Evolutionary conservation across 2,888 invertebrate genomes (phyloP).

Genomic region (Lucinisca nassula): DNA sequence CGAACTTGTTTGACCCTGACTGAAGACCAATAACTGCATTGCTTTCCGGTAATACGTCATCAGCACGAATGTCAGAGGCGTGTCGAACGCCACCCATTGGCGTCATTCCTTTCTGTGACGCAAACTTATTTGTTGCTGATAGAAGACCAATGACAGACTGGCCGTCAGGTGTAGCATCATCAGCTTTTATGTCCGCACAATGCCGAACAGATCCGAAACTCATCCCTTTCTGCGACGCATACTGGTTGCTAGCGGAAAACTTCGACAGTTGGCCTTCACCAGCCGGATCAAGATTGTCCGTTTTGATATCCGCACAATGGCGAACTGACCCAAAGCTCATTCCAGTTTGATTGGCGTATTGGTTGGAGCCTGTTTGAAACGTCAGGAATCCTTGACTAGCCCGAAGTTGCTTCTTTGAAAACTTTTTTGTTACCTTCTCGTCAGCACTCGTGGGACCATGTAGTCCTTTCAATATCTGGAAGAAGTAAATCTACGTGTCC

Average conservation of each 20-base stretch:
- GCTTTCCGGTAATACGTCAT: constrained; percentile 49
- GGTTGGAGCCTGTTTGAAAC: constrained; percentile 81
- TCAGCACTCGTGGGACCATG: constrained; percentile 27
- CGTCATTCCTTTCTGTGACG: constrained; percentile 68
- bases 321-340: constrained; percentile 81
- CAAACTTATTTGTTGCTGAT: constrained; percentile 62
- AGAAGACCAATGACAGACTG: constrained; percentile 54
- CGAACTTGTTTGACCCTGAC: constrained; percentile 39
- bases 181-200: constrained; percentile 62
- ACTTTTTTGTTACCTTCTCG: constrained; percentile 76
- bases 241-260: constrained; percentile 59
- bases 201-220: constrained; percentile 70
- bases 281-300: constrained; percentile 61
- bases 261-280: constrained; percentile 73
- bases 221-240: constrained; percentile 69
- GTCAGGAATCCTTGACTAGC: constrained; percentile 84
- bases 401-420: constrained; percentile 85
- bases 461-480: neutral
- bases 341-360: constrained; percentile 81
- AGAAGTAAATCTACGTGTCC: constrained; percentile 11
- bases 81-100: constrained; percentile 66
- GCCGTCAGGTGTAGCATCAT: constrained; percentile 52
- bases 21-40: constrained; percentile 53
- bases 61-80: constrained; percentile 61
- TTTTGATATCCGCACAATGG: constrained; percentile 74